Evolutionary conservation across 2,888 invertebrate species (phyloP).

Genomic region (Blera fallax): DNA sequence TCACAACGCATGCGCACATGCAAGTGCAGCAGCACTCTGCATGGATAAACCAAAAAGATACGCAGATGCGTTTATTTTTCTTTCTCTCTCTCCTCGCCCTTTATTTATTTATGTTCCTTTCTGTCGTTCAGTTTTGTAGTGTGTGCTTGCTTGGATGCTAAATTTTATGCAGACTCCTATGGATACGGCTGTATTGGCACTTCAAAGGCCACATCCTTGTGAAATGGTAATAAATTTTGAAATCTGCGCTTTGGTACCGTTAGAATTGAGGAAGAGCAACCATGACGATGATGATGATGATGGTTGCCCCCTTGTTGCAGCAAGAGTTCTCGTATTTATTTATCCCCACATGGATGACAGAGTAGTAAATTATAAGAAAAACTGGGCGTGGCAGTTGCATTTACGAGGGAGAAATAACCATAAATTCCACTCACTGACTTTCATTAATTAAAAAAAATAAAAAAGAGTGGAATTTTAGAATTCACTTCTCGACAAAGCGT

Average conservation of each 20-base stretch:
- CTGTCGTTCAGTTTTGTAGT: background rate
- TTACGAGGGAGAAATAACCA: constrained; percentile 1
- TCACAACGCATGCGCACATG: constrained; percentile 34
- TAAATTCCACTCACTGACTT: constrained; percentile 39
- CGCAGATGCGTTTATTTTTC: background rate
- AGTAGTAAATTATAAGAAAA: constrained; percentile 30
- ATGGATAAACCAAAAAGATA: background rate
- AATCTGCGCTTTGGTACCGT: constrained; percentile 62
- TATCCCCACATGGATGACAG: constrained; percentile 17
- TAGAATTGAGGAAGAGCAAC: constrained; percentile 48
- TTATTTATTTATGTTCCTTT: constrained; percentile 34
- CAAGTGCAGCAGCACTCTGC: constrained; percentile 54
- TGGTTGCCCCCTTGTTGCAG: too few relatives aligned
- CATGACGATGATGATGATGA: background rate
- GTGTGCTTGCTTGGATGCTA: constrained; percentile 32
- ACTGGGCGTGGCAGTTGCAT: constrained; percentile 51
- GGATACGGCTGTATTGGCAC: constrained; percentile 48
- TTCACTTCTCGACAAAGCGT: background rate
- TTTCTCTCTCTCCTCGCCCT: background rate
- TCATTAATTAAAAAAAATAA: constrained; percentile 12
- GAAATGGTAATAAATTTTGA: constrained; percentile 66
- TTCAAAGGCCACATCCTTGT: constrained; percentile 41
- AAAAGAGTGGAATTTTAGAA: background rate
- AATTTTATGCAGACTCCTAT: constrained; percentile 45
- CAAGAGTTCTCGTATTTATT: constrained; percentile 13